Conservation (phyloP, 2,797 vertebrate species). For the Remorina albescens region DNA sequence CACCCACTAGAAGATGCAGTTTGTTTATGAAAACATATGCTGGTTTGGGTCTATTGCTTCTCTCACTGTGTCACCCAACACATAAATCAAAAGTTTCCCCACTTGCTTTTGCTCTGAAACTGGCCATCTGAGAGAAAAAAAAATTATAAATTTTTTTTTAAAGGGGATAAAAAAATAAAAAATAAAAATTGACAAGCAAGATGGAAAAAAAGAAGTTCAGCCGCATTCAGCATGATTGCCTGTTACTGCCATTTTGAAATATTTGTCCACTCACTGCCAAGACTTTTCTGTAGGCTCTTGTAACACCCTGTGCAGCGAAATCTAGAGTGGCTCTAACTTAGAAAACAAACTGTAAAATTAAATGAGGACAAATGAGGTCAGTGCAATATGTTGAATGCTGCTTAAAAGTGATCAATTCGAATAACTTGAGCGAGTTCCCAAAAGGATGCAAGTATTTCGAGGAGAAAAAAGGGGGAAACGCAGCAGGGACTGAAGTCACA, state of each 20-base stretch:
- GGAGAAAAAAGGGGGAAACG: conserved; percentile 13
- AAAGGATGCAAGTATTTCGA: conserved; percentile 1
- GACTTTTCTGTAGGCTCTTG: conserved; percentile 1
- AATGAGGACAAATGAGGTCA: conserved; percentile 32
- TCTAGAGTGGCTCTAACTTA: conserved; percentile 1
- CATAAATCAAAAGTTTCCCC: conserved; percentile 18
- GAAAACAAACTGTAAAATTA: conserved; percentile 11
- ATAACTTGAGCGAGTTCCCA: conserved; percentile 37
- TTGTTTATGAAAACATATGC: conserved; percentile 28
- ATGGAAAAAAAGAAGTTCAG: background rate
- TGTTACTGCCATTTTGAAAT: background rate
- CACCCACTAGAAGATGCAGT: background rate
- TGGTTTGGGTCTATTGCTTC: no score
- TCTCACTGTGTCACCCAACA: background rate
- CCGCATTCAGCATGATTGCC: background rate
- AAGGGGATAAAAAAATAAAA: background rate
- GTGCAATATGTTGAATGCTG: conserved; percentile 24
- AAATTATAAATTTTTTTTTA: background rate
- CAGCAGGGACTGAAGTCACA: conserved; percentile 9
- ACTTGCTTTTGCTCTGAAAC: background rate
- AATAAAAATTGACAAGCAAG: background rate
- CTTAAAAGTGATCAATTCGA: conserved; percentile 5
- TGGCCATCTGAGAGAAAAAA: background rate
- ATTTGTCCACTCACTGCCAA: conserved; percentile 8
- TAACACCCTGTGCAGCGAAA: background rate